Conservation (phyloP, 2,113 vertebrate genomes). For the Onychostruthus taczanowskii region DNA sequence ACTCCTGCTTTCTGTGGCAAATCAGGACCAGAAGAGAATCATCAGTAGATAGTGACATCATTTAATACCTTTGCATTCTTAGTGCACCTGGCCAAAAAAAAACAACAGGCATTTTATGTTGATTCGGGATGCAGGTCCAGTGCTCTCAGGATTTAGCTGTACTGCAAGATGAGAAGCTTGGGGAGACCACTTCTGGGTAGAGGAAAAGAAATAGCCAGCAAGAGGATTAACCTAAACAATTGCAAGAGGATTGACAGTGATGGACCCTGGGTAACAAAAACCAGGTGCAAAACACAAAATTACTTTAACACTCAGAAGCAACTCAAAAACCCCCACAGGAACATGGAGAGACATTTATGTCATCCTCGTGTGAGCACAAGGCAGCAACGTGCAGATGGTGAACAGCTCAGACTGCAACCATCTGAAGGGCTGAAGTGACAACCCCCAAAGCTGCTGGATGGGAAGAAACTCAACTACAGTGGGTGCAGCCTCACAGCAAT, state of each 20-base stretch:
- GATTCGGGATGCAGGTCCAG: neutral
- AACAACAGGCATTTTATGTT: neutral
- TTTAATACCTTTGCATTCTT: neutral
- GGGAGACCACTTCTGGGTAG: neutral
- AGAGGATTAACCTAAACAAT: neutral
- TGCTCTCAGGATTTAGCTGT: neutral
- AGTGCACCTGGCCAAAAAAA: neutral
- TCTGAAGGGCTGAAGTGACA: neutral
- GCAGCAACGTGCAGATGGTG: neutral
- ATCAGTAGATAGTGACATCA: neutral
- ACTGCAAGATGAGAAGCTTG: neutral
- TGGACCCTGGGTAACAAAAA: neutral
- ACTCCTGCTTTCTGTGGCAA: neutral
- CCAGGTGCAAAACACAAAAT: neutral
- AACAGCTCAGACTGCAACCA: neutral
- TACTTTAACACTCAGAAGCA: neutral
- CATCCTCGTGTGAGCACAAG: neutral
- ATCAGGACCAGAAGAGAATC: neutral
- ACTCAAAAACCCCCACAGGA: neutral
- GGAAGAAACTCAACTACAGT: neutral
- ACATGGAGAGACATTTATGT: neutral
- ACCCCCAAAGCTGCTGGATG: neutral
- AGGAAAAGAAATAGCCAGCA: neutral
- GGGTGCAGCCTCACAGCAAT: neutral
- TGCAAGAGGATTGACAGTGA: neutral